These are phyloP conservation scores for Ptychadena robeensis DNA, from an alignment of 2,797 vertebrate species.

Conservation along the genomic window DNA sequence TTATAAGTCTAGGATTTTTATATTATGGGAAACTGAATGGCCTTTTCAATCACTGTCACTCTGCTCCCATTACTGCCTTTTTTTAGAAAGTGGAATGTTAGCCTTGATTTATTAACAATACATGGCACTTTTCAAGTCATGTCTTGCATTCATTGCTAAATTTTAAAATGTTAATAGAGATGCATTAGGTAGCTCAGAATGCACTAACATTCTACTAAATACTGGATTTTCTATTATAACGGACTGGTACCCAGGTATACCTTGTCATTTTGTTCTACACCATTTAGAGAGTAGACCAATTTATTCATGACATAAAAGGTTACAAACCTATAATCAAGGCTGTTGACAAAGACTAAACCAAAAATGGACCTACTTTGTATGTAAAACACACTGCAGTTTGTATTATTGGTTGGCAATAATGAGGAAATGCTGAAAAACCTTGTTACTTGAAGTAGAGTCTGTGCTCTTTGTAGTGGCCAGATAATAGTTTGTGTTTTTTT, in stretches of 20 bases:
- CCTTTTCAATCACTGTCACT: slow-evolving; percentile 36
- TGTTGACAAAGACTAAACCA: not conserved
- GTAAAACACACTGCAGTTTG: not conserved
- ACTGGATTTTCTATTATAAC: not conserved
- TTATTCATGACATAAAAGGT: not conserved
- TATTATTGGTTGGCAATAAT: no score
- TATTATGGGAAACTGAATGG: slow-evolving; percentile 36
- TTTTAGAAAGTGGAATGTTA: slow-evolving; percentile 32
- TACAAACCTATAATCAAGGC: not conserved
- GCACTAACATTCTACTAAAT: not conserved
- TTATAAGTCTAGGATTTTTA: slow-evolving; percentile 43
- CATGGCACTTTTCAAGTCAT: slow-evolving; percentile 4
- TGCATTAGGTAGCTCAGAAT: slow-evolving; percentile 1
- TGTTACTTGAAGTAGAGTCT: no score
- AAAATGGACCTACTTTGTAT: not conserved
- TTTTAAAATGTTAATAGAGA: slow-evolving; percentile 1
- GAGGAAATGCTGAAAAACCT: no score
- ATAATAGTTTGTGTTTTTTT: no score
- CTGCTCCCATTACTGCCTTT: slow-evolving; percentile 4
- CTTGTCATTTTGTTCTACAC: not conserved
- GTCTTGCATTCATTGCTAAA: slow-evolving; percentile 8
- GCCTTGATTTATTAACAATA: slow-evolving; percentile 46
- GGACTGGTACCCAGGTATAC: not conserved
- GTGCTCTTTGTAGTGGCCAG: no score
- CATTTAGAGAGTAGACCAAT: not conserved